Evolutionary conservation across 2,888 invertebrate genomes (phyloP).

Genomic region (Caenorhabditis panamensis): DNA sequence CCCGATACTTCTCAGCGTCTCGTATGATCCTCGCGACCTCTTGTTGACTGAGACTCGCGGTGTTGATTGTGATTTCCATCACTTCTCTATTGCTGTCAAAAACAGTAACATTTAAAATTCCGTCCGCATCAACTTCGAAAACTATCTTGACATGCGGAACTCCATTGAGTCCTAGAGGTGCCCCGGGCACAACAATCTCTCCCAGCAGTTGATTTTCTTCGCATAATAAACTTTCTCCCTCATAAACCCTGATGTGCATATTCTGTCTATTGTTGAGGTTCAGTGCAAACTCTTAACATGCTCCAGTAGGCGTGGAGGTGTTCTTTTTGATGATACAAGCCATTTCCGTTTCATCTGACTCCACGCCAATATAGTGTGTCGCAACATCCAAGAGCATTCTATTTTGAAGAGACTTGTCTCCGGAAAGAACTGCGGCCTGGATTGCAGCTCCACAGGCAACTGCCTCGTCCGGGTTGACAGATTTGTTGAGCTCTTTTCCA

Average conservation of each 20-base stretch:
- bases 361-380: slow-evolving; percentile 96
- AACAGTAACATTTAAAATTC: slow-evolving; percentile 88
- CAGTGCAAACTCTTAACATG: slow-evolving; percentile 86
- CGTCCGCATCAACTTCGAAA: slow-evolving; percentile 84
- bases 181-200: slow-evolving; percentile 89
- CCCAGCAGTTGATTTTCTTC: slow-evolving; percentile 85
- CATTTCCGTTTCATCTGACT: slow-evolving; percentile 96
- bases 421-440: slow-evolving; percentile 84
- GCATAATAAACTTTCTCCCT: slow-evolving; percentile 84
- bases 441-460: slow-evolving; percentile 99
- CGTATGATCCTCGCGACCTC: slow-evolving; percentile 91
- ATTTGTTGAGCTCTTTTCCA: slow-evolving; percentile 82
- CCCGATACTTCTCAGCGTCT: slow-evolving; percentile 86
- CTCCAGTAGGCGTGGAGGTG: slow-evolving; percentile 88
- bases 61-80: slow-evolving; percentile 77
- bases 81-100: slow-evolving; percentile 82
- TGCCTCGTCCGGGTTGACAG: slow-evolving; percentile 99
- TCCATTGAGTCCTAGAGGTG: slow-evolving; percentile 83
- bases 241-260: slow-evolving; percentile 89
- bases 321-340: slow-evolving; percentile 94
- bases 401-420: slow-evolving; percentile 68
- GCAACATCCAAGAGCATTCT: slow-evolving; percentile 88
- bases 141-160: slow-evolving; percentile 82
- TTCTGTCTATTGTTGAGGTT: slow-evolving; percentile 93
- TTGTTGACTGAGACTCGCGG: slow-evolving; percentile 89